Percentiles rank a stretch among this genome's conserved stretches.
Evolutionary conservation across 2,113 vertebrate species (phyloP).

Genomic region (Ptilonorhynchus violaceus): DNA sequence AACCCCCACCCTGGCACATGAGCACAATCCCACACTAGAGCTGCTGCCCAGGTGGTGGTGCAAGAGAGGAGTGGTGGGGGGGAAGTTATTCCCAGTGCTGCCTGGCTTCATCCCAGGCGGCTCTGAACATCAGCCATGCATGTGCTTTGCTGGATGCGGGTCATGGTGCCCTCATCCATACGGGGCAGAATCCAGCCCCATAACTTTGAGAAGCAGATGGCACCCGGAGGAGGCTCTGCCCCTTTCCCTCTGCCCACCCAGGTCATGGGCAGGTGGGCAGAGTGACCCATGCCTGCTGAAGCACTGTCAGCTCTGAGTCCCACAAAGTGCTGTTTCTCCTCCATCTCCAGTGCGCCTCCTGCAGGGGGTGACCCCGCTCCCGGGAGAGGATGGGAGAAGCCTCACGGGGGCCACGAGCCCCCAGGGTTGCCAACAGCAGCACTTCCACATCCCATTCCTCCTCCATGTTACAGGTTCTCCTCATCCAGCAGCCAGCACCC

Average conservation of each 20-base stretch:
- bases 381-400: neutral
- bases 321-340: neutral
- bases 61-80: neutral
- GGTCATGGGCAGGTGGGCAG: neutral
- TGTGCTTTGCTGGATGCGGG: neutral
- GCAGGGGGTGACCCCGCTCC: neutral
- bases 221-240: neutral
- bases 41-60: neutral
- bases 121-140: neutral
- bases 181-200: neutral
- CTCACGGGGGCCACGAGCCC: accelerated
- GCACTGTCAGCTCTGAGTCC: neutral
- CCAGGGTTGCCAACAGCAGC: neutral
- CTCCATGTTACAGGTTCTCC: neutral
- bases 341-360: neutral
- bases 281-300: accelerated
- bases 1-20: accelerated
- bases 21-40: neutral
- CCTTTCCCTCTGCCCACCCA: neutral
- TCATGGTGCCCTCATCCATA: neutral
- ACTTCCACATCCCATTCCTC: neutral
- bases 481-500: neutral
- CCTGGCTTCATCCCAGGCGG: neutral
- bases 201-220: neutral
- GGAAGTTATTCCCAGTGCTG: neutral